Evolutionary conservation across 1,140 invertebrate genomes (phyloP), one percentile per base, ranked within the genome.

Genomic region (Acromyrmex heyeri): DNA sequence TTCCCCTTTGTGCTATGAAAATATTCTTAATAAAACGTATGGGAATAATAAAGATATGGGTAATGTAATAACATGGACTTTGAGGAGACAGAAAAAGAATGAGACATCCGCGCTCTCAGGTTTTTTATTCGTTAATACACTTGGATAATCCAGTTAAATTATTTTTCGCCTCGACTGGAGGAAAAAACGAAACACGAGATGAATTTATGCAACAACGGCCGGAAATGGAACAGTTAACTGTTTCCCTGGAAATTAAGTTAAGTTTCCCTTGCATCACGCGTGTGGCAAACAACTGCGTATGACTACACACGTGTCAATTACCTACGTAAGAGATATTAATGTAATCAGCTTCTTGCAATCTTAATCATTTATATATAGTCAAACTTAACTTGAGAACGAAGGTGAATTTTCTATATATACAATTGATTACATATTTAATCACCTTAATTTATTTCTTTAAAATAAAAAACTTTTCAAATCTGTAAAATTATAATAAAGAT

Each of bases 221-320:
- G 79, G 67, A 82, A 82, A 82, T 72, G 53, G 53, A 44, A 79
- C 24, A 24, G 12, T 65, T 53, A 65, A 69, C n/a, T 73, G 34
- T 73, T 50, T 27, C 38, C 48, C 10, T 64, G 24, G 38, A 77
- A 57, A 34, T 44, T 48, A 55, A 24, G 14, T 21, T 21, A 21
- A 21, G 21, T 21, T 21, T 21, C 21, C 61, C n/a, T 69, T 81
- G 44, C 76, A 79, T 82, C 65, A 59, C 24, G 24, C 24, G 27
- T 50, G 18, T 55, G 38, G 3, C 30, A 79, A 79, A 79, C n/a
- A 67, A 30, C n/a, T 44, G 24, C 67, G 21, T 44, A 2, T 16
- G 3, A 44, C 30, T 34, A 30, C 8, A 67, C 30, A 24, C 53
- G 55, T 59, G 7, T 27, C 10, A 72, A 82, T 82, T 82, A 72